A percentile compares a stretch with the other conserved stretches of the same genome.
Conservation (phyloP, 2,888 invertebrate genomes). For the Myopa testacea region DNA sequence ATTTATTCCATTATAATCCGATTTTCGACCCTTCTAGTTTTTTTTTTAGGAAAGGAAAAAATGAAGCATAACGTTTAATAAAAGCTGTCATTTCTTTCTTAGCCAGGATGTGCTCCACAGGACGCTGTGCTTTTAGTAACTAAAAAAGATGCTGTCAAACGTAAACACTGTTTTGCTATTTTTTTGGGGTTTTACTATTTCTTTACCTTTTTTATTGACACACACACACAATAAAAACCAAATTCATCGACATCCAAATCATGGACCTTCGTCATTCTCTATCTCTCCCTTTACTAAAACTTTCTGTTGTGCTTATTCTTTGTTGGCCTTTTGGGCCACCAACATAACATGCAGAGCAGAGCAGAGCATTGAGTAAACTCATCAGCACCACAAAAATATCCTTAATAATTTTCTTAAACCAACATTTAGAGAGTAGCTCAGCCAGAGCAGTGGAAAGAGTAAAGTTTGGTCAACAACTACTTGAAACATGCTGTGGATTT, state of each 20-base stretch:
- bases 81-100: constrained; percentile 61
- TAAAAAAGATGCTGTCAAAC: constrained; percentile 53
- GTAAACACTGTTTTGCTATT: constrained; percentile 58
- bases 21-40: no score
- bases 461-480: constrained; percentile 30
- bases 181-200: constrained; percentile 45
- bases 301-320: constrained; percentile 13
- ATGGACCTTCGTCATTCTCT: constrained; percentile 28
- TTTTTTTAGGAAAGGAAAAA: background rate
- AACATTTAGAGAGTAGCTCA: constrained; percentile 48
- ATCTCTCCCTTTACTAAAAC: background rate
- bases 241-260: constrained; percentile 38
- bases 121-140: constrained; percentile 21
- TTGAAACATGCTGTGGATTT: constrained; percentile 39
- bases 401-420: constrained; percentile 65
- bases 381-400: constrained; percentile 64
- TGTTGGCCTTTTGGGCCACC: background rate
- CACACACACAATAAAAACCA: constrained; percentile 9
- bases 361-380: constrained; percentile 60
- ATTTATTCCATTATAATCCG: no score
- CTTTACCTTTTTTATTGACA: constrained; percentile 6
- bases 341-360: background rate
- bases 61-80: constrained; percentile 51
- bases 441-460: background rate
- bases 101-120: constrained; percentile 47